phyloP scores from a whole-genome alignment of 2,888 invertebrate species.

The Hirtodrosophila histrioides region DNA sequence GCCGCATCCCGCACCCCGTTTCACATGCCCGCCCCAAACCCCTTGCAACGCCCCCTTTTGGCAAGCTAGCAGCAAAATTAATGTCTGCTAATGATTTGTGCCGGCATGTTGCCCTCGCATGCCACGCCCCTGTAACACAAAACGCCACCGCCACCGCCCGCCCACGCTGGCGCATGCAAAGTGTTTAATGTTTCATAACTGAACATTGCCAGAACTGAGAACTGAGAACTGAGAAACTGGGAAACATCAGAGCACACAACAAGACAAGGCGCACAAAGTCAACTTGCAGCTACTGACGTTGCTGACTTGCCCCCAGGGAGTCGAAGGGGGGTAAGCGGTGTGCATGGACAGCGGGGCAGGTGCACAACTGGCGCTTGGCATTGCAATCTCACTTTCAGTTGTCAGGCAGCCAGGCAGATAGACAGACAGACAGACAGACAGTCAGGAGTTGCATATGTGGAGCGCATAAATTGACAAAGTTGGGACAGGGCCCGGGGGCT shows the following conservation, averaged over 20 bases:
- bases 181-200: slow-evolving; percentile 77
- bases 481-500: not conserved
- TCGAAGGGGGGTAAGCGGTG: not conserved
- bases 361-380: slow-evolving; percentile 46
- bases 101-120: slow-evolving; percentile 45
- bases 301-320: slow-evolving; percentile 28
- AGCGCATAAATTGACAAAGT: slow-evolving; percentile 57
- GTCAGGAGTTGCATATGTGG: slow-evolving; percentile 45
- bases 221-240: slow-evolving; percentile 15
- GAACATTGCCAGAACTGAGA: slow-evolving; percentile 30
- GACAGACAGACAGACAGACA: slow-evolving; percentile 1
- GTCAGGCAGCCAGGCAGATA: slow-evolving; percentile 32
- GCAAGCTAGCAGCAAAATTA: slow-evolving; percentile 62
- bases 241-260: slow-evolving; percentile 46
- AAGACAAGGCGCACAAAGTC: slow-evolving; percentile 48
- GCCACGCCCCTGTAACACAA: slow-evolving; percentile 23
- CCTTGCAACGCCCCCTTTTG: not conserved
- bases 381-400: slow-evolving; percentile 66
- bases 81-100: slow-evolving; percentile 79
- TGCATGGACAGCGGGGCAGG: slow-evolving; percentile 16
- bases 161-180: slow-evolving; percentile 49
- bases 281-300: slow-evolving; percentile 33
- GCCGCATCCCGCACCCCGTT: not conserved
- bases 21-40: too few species aligned
- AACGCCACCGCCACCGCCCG: not conserved